A percentile compares a stretch with the other conserved stretches of the same genome.
Evolutionary conservation across 2,888 invertebrate species (phyloP).

Genomic region (Apantesis nais): DNA sequence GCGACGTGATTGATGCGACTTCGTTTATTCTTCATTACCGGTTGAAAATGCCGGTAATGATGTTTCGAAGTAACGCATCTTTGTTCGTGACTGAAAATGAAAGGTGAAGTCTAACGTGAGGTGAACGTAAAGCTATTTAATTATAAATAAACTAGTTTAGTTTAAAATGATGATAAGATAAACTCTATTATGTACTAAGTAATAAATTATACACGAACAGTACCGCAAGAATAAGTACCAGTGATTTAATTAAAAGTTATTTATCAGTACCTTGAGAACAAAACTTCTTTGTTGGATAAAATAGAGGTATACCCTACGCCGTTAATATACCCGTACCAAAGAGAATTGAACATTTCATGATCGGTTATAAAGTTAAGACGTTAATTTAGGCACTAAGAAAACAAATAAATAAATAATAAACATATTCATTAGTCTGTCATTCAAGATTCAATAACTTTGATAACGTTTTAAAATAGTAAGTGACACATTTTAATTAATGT

Average conservation of each 20-base stretch:
- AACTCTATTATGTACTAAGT: neutral
- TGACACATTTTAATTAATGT: too few species aligned
- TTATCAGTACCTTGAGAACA: neutral
- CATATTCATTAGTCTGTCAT: too few species aligned
- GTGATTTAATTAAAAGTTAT: neutral
- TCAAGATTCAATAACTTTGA: too few species aligned
- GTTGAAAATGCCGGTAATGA: constrained; percentile 44
- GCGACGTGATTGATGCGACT: constrained; percentile 70
- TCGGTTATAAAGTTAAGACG: neutral
- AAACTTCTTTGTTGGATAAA: neutral
- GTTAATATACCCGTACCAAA: neutral
- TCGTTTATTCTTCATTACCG: constrained; percentile 59
- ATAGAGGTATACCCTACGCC: neutral
- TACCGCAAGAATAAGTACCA: neutral
- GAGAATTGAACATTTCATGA: neutral
- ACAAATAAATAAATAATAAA: too few species aligned
- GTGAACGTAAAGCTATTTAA: neutral
- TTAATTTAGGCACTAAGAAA: neutral
- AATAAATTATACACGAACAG: neutral
- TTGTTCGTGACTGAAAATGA: constrained; percentile 11
- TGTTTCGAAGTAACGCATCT: constrained; percentile 30
- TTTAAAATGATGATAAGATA: neutral
- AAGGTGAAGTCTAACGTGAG: neutral
- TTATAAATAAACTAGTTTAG: neutral
- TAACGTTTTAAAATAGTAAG: too few species aligned